phyloP scores from a whole-genome alignment of 2,113 vertebrate genomes.

The Anser cygnoides region DNA sequence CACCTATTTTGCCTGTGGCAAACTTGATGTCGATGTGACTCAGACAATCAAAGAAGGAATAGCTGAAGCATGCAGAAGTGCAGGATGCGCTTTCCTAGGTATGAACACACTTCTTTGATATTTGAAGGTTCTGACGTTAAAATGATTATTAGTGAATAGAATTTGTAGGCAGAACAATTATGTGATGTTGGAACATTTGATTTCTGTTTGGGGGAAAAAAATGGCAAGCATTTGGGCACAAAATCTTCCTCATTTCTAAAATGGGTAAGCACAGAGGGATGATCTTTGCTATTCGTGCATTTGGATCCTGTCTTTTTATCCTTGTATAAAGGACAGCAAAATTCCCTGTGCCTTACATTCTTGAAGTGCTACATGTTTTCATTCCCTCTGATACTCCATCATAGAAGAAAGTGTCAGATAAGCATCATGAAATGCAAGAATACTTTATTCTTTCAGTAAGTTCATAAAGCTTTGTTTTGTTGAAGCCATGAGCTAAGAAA shows the following conservation, averaged over 20 bases:
- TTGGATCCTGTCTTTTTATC: not conserved
- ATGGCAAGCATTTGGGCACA: not conserved
- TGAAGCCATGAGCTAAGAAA: not conserved
- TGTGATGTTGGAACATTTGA: not conserved
- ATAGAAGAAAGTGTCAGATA: not conserved
- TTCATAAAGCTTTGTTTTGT: not conserved
- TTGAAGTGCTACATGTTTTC: not conserved
- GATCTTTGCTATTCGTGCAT: not conserved
- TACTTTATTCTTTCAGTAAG: not conserved
- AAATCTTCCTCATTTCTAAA: not conserved
- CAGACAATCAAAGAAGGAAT: constrained; percentile 80
- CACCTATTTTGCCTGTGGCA: constrained; percentile 81
- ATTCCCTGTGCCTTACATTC: not conserved
- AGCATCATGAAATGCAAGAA: not conserved
- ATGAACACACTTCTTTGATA: not conserved
- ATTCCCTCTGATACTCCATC: not conserved
- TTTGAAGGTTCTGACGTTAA: not conserved
- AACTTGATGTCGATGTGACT: constrained; percentile 76
- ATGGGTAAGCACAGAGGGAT: not conserved
- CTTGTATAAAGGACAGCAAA: not conserved
- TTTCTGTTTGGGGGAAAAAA: not conserved
- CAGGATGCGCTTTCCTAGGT: constrained; percentile 86
- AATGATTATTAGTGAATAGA: not conserved
- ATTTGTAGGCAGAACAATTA: not conserved
- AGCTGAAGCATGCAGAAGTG: constrained; percentile 80